phyloP scores from a whole-genome alignment of 2,888 invertebrate species.

The Calameuta idolon region DNA sequence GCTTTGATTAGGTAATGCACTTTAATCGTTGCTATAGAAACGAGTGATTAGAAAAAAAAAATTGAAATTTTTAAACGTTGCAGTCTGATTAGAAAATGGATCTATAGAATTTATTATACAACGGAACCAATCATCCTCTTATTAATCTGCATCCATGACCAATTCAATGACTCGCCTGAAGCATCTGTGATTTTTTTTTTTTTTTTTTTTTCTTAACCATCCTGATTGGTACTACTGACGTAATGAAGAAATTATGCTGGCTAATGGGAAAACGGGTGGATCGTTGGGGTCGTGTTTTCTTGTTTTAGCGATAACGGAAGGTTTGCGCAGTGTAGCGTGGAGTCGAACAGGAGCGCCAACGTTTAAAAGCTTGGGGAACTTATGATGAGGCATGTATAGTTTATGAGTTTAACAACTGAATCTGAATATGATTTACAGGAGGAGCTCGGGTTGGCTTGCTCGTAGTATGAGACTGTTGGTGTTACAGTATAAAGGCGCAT shows the following conservation, averaged over 20 bases:
- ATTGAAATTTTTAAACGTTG: neutral
- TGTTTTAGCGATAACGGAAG: constrained; percentile 7
- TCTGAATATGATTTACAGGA: constrained; percentile 53
- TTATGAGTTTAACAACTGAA: constrained; percentile 49
- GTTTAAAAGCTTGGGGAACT: constrained; percentile 16
- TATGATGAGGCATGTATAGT: constrained; percentile 25
- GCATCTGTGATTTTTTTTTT: neutral
- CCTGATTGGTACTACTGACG: neutral
- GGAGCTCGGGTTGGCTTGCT: constrained; percentile 33
- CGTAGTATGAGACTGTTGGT: constrained; percentile 25
- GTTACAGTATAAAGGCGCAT: constrained; percentile 10
- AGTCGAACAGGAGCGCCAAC: constrained; percentile 5
- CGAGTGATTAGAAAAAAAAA: neutral
- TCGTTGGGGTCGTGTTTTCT: neutral
- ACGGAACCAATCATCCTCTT: neutral
- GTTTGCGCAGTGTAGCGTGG: constrained; percentile 27
- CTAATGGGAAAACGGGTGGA: neutral
- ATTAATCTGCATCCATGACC: neutral
- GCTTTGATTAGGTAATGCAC: neutral
- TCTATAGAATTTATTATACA: neutral
- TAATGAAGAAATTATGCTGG: neutral
- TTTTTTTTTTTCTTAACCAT: neutral
- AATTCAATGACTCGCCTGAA: neutral
- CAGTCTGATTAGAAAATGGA: neutral
- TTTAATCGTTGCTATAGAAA: neutral